phyloP scores from a whole-genome alignment of 2,797 vertebrate species.

The Ficedula albicollis region DNA sequence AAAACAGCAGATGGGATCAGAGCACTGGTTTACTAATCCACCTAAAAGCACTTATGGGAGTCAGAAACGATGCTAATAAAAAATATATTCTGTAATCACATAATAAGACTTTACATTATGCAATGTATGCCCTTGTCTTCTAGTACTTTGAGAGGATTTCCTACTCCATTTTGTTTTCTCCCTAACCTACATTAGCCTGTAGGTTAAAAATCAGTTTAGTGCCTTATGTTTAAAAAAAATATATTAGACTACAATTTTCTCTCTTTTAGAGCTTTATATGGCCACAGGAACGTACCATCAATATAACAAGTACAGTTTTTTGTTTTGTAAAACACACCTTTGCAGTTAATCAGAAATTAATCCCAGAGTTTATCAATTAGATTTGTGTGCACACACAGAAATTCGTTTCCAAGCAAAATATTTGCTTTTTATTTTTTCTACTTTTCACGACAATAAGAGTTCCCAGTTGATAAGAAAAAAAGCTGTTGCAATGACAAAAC shows the following conservation, averaged over 20 bases:
- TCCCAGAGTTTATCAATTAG: not conserved
- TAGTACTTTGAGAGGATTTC: not conserved
- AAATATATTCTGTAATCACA: not conserved
- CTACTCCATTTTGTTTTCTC: not conserved
- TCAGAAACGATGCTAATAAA: not conserved
- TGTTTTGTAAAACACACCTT: not conserved
- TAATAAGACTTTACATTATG: not conserved
- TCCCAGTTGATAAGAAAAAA: not conserved
- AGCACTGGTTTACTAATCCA: not conserved
- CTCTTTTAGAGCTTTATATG: not conserved
- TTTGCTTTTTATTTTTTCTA: not conserved
- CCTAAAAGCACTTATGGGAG: not conserved
- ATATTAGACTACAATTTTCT: not conserved
- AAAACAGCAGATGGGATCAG: conserved; percentile 6
- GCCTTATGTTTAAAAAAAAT: not conserved
- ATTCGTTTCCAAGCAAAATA: not conserved
- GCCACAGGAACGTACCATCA: not conserved
- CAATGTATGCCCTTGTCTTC: not conserved
- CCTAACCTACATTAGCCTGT: not conserved
- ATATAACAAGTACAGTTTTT: not conserved
- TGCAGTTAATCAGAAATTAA: not conserved
- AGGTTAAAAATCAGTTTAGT: not conserved
- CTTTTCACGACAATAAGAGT: not conserved
- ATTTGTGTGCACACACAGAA: not conserved
- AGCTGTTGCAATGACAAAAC: not conserved